Base-by-base conservation (phyloP, 2,113 vertebrate genomes). In the Sinocyclocheilus maitianheensis region DNA sequence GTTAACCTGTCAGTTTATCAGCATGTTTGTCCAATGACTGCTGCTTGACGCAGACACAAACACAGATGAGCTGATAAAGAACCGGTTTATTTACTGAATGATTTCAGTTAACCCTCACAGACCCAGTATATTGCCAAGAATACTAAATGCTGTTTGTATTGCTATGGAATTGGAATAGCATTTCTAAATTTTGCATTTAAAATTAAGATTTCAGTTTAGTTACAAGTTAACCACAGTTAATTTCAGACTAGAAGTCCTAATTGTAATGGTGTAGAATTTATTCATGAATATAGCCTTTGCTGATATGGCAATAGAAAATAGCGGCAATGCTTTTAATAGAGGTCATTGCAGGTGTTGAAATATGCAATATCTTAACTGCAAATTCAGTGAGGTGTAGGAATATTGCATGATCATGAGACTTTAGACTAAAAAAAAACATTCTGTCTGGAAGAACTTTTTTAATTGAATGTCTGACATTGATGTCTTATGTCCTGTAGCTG, bases 401-500 rank as follows among this genome's bases (percentile, higher is more conserved):
- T 69, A 69, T 37, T 8, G 65, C 16, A 13, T 34, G 63, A 14
- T 69, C 14, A 30, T 67, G 1, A 6, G 24, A 14, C 63, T 65
- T 26, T 30, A 67, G 63, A 3, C 5, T 67, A 63, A 1, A 20
- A 40, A 40, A 40, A 13, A 46, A 34, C 30, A 34, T 30, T 6
- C 5, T 18, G 14, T 53, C 1, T 10, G 34, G 30, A 37, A 20
- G 30, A 37, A 37, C 30, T 20, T 71, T 20, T 71, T 20, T 10
- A 20, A 71, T 12, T 62, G 3, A 79, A 80, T 40, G 58, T 58
- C 20, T 58, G 55, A 58, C 6, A 0, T 60, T n/a, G 24, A 37
- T 74, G 40, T 34, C 12, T 24, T 40, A 13, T 51, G 10, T 80
- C 14, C 0, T 91, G 24, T 55, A 99, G 98, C 98, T 95, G 98